These are phyloP conservation scores for Eriosoma lanigerum DNA, from an alignment of 1,140 invertebrate species.

Conservation along the genomic window DNA sequence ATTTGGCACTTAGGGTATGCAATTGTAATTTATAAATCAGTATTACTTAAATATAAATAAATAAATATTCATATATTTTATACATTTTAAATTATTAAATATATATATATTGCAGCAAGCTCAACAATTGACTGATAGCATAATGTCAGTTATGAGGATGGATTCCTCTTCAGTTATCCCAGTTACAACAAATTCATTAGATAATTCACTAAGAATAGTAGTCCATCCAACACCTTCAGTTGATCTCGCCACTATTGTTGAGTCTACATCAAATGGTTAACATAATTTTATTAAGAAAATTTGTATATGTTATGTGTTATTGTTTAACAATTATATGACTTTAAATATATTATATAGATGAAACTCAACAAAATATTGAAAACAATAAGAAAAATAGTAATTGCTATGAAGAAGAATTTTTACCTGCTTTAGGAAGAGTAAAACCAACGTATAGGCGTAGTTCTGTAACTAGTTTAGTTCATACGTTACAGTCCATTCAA, in stretches of 20 bases:
- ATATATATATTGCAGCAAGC: constrained; percentile 65
- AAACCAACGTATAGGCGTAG: constrained; percentile 35
- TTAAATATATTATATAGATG: constrained; percentile 24
- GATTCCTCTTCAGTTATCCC: constrained; percentile 58
- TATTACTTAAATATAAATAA: background rate
- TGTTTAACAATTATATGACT: no score
- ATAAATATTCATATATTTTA: background rate
- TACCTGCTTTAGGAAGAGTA: constrained; percentile 43
- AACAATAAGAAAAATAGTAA: constrained; percentile 47
- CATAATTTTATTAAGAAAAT: background rate
- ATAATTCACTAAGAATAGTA: constrained; percentile 63
- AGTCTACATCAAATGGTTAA: constrained; percentile 67
- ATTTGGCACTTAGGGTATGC: constrained; percentile 76
- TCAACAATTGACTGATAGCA: constrained; percentile 84
- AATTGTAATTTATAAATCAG: background rate
- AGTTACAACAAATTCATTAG: constrained; percentile 67
- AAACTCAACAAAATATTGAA: constrained; percentile 49
- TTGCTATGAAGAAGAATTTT: constrained; percentile 45
- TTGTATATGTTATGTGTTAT: background rate
- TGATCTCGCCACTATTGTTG: constrained; percentile 82
- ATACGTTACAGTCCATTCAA: constrained; percentile 43
- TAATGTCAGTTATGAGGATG: constrained; percentile 67
- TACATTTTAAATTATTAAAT: background rate
- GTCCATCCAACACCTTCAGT: constrained; percentile 68
- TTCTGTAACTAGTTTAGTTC: constrained; percentile 48